These are phyloP conservation scores for Merluccius polli DNA, from an alignment of 2,797 vertebrate genomes.

Conservation along the genomic window DNA sequence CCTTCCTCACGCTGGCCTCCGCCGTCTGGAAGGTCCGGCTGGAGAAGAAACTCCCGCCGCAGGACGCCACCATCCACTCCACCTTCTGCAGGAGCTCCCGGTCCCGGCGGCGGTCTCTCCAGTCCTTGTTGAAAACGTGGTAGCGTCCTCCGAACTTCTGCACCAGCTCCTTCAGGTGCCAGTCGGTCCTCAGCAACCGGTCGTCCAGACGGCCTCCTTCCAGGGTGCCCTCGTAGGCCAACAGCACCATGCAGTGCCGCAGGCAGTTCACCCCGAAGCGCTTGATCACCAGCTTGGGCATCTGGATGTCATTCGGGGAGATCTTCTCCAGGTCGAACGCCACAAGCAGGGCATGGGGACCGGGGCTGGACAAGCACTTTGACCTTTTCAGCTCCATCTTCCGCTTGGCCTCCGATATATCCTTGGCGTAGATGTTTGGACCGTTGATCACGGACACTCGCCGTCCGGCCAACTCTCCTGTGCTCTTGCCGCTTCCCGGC, in stretches of 20 bases:
- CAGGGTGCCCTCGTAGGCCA: constrained; percentile 59
- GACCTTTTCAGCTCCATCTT: constrained; percentile 68
- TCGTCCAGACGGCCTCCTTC: constrained; percentile 47
- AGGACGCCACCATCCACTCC: constrained; percentile 58
- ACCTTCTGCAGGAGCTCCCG: constrained; percentile 67
- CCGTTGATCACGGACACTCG: constrained; percentile 64
- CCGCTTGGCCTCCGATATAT: constrained; percentile 62
- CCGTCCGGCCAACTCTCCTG: constrained; percentile 60
- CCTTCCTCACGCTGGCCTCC: constrained; percentile 62
- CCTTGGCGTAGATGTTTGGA: constrained; percentile 69
- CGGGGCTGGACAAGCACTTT: constrained; percentile 69
- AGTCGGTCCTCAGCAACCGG: constrained; percentile 55
- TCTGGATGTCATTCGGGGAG: constrained; percentile 62
- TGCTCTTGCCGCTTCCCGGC: constrained; percentile 58
- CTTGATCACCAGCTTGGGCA: constrained; percentile 55
- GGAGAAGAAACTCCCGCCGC: constrained; percentile 59
- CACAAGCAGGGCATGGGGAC: constrained; percentile 74
- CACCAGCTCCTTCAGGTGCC: constrained; percentile 63
- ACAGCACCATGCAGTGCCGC: constrained; percentile 64
- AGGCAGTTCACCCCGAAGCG: constrained; percentile 63
- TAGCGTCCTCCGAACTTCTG: constrained; percentile 66
- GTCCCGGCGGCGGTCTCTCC: constrained; percentile 55
- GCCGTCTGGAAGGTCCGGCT: constrained; percentile 66
- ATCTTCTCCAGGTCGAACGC: constrained; percentile 71
- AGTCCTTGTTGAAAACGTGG: constrained; percentile 70